phyloP scores from a whole-genome alignment of 2,888 invertebrate genomes.

The Meghimatium bilineatum region DNA sequence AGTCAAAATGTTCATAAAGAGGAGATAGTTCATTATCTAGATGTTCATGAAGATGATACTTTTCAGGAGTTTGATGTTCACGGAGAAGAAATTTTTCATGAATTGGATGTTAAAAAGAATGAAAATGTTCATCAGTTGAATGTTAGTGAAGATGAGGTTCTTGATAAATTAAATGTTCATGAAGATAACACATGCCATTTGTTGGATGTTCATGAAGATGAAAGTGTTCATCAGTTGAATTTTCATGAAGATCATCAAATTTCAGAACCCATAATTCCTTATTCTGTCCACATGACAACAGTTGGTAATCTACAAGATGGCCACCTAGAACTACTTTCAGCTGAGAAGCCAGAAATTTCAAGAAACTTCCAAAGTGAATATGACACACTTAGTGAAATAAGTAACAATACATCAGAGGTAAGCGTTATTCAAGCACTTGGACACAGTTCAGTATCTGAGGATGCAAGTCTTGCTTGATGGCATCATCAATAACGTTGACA shows the following conservation, averaged over 20 bases:
- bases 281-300: background rate
- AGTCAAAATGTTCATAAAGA: background rate
- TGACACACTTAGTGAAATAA: background rate
- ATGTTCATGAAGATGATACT: background rate
- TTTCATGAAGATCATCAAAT: background rate
- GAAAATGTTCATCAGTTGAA: background rate
- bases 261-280: background rate
- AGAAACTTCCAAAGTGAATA: background rate
- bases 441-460: background rate
- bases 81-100: background rate
- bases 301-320: background rate
- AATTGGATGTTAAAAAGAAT: background rate
- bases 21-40: background rate
- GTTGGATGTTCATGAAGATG: background rate
- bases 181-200: background rate
- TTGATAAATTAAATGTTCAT: slow-evolving; percentile 1
- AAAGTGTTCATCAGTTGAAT: background rate
- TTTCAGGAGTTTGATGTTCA: slow-evolving; percentile 22
- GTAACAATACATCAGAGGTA: background rate
- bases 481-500: background rate
- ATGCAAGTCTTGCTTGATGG: background rate
- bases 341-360: background rate
- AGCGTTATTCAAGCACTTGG: background rate
- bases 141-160: background rate
- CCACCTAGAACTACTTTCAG: too few species aligned